Conservation (phyloP, 2,797 vertebrate genomes). For the Petrocephalus schoutedeni region DNA sequence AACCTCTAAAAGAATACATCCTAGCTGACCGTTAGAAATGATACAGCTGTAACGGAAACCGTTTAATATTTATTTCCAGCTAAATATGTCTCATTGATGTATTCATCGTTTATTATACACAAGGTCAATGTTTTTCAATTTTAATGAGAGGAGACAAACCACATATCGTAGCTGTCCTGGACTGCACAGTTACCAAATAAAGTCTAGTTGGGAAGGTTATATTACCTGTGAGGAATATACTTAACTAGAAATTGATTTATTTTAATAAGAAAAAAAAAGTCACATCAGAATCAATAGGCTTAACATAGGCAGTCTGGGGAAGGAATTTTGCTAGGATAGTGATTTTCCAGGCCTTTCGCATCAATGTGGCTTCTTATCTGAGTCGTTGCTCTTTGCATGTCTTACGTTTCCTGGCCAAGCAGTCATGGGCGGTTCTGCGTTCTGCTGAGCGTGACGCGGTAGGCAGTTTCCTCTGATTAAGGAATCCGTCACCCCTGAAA, state of each 20-base stretch:
- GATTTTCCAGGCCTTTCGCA: background rate
- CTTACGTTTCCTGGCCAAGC: background rate
- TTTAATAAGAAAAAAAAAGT: background rate
- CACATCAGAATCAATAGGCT: background rate
- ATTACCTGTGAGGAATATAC: background rate
- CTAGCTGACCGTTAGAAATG: background rate
- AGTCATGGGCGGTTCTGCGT: background rate
- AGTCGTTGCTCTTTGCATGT: background rate
- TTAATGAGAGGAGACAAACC: background rate
- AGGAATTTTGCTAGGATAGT: background rate
- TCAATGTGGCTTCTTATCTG: background rate
- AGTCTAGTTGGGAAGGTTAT: background rate
- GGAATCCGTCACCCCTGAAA: background rate
- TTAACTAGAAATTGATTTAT: background rate
- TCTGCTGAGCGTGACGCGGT: background rate
- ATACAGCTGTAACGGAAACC: background rate
- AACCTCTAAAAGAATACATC: background rate
- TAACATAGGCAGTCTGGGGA: background rate
- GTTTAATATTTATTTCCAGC: background rate
- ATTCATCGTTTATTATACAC: background rate
- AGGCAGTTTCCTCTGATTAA: background rate
- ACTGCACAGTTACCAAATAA: background rate
- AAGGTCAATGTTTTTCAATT: background rate
- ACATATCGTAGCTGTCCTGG: background rate
- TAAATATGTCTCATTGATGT: background rate